Conservation (phyloP, 2,888 invertebrate genomes). For the Leptopilina myrica region DNA sequence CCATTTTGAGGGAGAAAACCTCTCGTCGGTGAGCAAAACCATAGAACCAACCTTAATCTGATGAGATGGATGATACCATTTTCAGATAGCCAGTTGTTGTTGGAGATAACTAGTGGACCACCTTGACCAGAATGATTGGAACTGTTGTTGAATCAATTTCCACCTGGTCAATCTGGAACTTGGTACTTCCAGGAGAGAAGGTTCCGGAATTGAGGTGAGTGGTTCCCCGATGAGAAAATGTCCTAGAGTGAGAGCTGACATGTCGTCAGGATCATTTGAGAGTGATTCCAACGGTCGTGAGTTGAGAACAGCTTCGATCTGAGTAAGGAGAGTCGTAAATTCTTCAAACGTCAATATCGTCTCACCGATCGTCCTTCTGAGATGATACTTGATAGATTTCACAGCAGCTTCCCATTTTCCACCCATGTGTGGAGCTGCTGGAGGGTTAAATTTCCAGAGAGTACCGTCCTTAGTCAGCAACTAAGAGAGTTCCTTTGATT, state of each 20-base stretch:
- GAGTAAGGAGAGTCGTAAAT: conserved; percentile 48
- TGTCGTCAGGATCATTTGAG: conserved; percentile 14
- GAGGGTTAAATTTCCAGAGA: too few relatives aligned
- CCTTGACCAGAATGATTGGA: not conserved
- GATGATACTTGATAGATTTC: conserved; percentile 1
- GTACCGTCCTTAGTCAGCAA: not conserved
- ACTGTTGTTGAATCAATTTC: conserved; percentile 44
- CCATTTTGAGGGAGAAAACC: conserved; percentile 25
- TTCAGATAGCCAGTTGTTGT: too few relatives aligned
- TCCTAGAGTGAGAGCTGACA: conserved; percentile 23
- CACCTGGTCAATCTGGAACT: conserved; percentile 51
- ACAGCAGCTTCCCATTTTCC: not conserved
- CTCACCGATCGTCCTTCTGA: not conserved
- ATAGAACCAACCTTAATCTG: conserved; percentile 7
- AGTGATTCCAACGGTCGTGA: not conserved
- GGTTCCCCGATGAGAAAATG: too few relatives aligned
- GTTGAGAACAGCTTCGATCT: conserved; percentile 58
- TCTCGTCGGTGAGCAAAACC: conserved; percentile 30
- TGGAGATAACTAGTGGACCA: too few relatives aligned
- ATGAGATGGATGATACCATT: conserved; percentile 6
- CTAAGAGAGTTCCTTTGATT: not conserved
- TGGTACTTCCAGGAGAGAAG: conserved; percentile 41
- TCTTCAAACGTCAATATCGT: conserved; percentile 18
- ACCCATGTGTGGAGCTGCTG: not conserved
- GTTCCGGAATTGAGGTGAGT: too few relatives aligned